Evolutionary conservation across 2,888 invertebrate genomes (phyloP), one percentile per base, ranked within the genome.

Genomic region (Ornithoptera priamus): DNA sequence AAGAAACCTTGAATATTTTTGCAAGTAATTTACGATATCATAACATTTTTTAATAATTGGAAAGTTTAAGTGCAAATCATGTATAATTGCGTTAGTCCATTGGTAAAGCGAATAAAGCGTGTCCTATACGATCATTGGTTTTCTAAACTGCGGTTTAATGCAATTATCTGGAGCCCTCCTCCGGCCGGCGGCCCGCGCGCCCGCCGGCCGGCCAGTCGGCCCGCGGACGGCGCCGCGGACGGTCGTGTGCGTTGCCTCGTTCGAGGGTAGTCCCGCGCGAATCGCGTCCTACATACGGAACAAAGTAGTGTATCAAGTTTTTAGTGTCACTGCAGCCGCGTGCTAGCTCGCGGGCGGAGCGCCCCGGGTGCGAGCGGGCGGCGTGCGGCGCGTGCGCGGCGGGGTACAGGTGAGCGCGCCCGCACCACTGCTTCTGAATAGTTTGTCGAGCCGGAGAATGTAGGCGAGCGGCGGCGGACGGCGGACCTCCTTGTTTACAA

Each of bases 71-170:
- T 69, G 69, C 72, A 71, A 71, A 69, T 73, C 71, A 71, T 70
- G 71, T 72, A 72, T 70, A 72, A 53, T 69, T 68, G 72, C 67
- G 68, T 72, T 73, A 72, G 77, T 76, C 77, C 80, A 81, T 85
- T 85, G 81, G 79, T 85, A 84, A 86, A 85, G 82, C 65, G 69
- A 62, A 72, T 72, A 83, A 84, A 82, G 80, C 80, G 84, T 85
- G 84, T 85, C 86, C 84, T 79, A 82, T 83, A 81, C 85, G 84
- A 86, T 87, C 87, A 85, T 86, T 85, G 85, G 87, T 90, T 91
- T 91, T 91, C 91, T 91, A 91, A 88, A 83, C 79, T 71, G 72
- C 83, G 78, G 81, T 81, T 81, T 76, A 79, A 75, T 77, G 78
- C 81, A 81, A 82, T 84, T 83, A 83, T 83, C 81, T 81, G 74